phyloP scores from a whole-genome alignment of 2,797 vertebrate species.

The Sebastes steindachneri region DNA sequence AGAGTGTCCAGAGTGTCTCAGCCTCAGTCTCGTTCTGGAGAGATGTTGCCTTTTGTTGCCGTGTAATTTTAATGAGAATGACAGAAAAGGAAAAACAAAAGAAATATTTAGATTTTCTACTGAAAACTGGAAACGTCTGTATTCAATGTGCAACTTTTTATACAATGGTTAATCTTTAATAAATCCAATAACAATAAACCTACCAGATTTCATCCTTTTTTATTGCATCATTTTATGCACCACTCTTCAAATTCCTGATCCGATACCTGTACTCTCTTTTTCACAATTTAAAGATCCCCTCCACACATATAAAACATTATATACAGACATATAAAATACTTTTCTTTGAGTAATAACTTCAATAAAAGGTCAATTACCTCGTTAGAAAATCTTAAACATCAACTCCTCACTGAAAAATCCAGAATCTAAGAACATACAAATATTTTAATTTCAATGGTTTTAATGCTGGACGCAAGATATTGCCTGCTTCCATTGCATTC shows the following conservation, averaged over 20 bases:
- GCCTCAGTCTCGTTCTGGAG: background rate
- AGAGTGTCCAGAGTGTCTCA: background rate
- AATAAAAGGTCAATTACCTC: background rate
- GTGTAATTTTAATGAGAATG: background rate
- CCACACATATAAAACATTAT: background rate
- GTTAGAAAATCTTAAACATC: background rate
- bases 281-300: background rate
- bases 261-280: background rate
- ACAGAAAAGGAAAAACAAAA: background rate
- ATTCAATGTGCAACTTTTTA: slow-evolving; percentile 8
- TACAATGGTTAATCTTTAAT: slow-evolving; percentile 15
- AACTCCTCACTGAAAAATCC: background rate
- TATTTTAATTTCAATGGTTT: background rate
- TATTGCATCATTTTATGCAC: background rate
- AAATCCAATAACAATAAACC: background rate
- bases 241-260: background rate
- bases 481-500: background rate
- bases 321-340: background rate
- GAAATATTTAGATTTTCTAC: background rate
- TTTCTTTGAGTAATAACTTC: background rate
- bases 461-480: background rate
- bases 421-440: background rate
- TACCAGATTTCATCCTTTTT: background rate
- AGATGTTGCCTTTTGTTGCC: background rate
- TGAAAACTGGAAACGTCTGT: background rate